Evolutionary conservation across 2,797 vertebrate genomes (phyloP).

Genomic region (Enteromius argenteus): DNA sequence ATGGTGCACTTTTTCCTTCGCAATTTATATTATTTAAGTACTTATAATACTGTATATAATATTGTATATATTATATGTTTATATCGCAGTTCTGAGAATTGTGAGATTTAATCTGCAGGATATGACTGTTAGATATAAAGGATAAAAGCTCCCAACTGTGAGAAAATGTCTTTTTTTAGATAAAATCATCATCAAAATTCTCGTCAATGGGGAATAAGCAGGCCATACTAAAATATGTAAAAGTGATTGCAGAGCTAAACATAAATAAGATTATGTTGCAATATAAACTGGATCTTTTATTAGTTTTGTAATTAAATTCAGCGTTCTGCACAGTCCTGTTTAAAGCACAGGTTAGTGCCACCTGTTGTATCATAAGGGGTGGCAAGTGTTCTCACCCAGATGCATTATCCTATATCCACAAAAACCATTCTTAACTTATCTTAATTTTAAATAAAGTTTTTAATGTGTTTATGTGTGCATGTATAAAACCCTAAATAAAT

Average conservation of each 20-base stretch:
- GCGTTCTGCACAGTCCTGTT: too few relatives aligned
- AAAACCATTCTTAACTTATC: neutral
- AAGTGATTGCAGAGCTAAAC: neutral
- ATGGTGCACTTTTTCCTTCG: neutral
- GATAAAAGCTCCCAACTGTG: neutral
- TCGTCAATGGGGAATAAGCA: neutral
- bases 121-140: neutral
- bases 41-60: too few relatives aligned
- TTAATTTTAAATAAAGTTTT: too few relatives aligned
- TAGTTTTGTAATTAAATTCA: too few relatives aligned
- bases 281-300: neutral
- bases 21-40: too few relatives aligned
- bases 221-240: neutral
- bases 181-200: neutral
- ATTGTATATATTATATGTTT: too few relatives aligned
- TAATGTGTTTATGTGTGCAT: neutral
- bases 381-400: neutral
- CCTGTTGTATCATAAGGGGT: constrained; percentile 23
- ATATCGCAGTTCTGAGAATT: too few relatives aligned
- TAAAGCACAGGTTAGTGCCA: neutral
- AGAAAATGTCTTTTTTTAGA: neutral
- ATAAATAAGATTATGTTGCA: neutral
- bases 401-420: neutral
- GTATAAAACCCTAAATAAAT: neutral
- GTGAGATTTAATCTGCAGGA: neutral